A percentile compares a stretch with the other conserved stretches of the same genome.
Evolutionary conservation across 2,888 invertebrate species (phyloP).

Genomic region (Trisateles emortualis): DNA sequence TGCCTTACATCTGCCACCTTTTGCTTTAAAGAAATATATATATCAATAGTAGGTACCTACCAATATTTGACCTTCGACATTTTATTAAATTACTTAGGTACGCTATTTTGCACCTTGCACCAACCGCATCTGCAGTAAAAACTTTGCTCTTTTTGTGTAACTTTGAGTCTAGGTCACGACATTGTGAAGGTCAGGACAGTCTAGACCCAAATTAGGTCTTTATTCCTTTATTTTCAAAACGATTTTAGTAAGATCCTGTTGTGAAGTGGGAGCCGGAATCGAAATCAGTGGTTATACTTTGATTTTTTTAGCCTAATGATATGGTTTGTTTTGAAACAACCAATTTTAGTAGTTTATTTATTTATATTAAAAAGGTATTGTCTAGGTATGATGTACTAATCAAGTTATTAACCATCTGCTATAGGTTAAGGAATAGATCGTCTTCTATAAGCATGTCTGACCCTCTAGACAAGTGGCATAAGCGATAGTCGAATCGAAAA

Average conservation of each 20-base stretch:
- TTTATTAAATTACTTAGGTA: background rate
- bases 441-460: no score
- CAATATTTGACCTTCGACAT: conserved; percentile 9
- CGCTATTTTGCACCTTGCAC: conserved; percentile 21
- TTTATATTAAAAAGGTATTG: background rate
- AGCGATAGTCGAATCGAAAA: no score
- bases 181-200: conserved; percentile 58
- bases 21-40: no score
- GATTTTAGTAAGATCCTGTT: conserved; percentile 33
- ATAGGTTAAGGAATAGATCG: no score
- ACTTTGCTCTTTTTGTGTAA: conserved; percentile 42
- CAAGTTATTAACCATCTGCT: no score
- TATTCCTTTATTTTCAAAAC: conserved; percentile 46
- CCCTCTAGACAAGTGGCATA: no score
- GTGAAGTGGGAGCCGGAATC: conserved; percentile 28
- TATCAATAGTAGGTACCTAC: no score
- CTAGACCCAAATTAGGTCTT: conserved; percentile 54
- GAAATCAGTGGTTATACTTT: background rate
- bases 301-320: no score
- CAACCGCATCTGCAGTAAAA: conserved; percentile 25
- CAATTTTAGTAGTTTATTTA: background rate
- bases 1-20: no score
- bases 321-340: no score
- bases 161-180: conserved; percentile 66
- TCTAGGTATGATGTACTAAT: no score